Evolutionary conservation across 2,113 vertebrate species (phyloP), one percentile per base, ranked within the genome.

Genomic region (Azemiops feae): DNA sequence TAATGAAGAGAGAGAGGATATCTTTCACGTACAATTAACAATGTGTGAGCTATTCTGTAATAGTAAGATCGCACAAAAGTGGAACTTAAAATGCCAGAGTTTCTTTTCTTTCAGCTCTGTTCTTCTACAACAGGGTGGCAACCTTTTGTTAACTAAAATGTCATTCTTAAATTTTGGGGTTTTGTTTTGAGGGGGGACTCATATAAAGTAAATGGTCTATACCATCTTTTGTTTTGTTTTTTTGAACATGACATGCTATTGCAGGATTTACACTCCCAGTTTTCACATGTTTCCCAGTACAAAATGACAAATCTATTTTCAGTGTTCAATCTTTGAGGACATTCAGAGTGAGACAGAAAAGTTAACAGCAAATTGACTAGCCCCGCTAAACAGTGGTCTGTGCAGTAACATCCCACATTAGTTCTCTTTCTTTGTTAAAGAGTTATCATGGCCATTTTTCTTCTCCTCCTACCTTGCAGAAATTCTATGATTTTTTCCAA

Each of bases 401-500:
- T 4, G 39, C 23, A 58, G 27, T 54, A 92, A 57, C 25, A 3
- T 90, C 22, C 2, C 64, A 74, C 10, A 50, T 90, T 93, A 3
- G 43, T 92, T 88, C 93, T 81, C 85, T 47, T 16, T 86, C 0
- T 54, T 92, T 90, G 88, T 58, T 92, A 55, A 94, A 93, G 93
- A 25, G 91, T 8, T 54, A 23, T 12, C 27, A 94, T 94, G 94
- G 43, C 23, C 87, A 0, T 93, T 96, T 92, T 91, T 0, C 6
- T 88, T 94, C 22, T 92, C 94, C 89, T 95, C 58, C 55, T 93
- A 8, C 34, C 94, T 96, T 96, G 47, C 89, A 96, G 88, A 91
- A 81, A 93, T 93, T 91, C 11, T 85, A 74, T 0, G 0, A 0
- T 0, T 94, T 95, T 94, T 94, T 90, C 89, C 54, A 94, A 92